Conservation (phyloP, 2,888 invertebrate species). For the Blomia tropicalis region DNA sequence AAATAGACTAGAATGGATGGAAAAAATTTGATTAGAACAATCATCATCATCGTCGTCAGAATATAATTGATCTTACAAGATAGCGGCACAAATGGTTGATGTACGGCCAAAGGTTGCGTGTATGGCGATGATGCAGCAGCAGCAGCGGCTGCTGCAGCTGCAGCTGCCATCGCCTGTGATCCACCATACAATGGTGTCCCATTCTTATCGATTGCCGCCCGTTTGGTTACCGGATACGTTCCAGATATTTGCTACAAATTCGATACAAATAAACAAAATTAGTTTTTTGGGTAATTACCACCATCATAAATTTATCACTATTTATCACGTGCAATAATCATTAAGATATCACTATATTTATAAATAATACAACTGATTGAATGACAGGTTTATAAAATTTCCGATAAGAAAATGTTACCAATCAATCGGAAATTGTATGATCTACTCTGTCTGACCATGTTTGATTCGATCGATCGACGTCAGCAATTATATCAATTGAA, state of each 20-base stretch:
- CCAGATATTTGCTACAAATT: conserved; percentile 73
- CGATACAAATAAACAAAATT: neutral
- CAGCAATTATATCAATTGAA: too few species aligned
- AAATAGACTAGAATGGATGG: neutral
- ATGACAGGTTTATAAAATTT: too few species aligned
- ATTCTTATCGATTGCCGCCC: conserved; percentile 78
- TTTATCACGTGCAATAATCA: too few species aligned
- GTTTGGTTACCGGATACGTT: conserved; percentile 87
- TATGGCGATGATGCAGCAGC: conserved; percentile 41
- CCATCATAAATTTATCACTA: neutral
- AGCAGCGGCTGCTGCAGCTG: conserved; percentile 32
- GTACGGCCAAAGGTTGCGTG: conserved; percentile 65
- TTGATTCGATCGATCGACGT: too few species aligned
- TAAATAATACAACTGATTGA: neutral
- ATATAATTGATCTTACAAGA: conserved; percentile 98
- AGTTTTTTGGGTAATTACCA: neutral
- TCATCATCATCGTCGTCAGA: neutral
- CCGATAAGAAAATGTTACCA: too few species aligned
- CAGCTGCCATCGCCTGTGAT: too few species aligned
- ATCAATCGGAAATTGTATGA: too few species aligned
- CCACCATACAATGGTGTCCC: conserved; percentile 87
- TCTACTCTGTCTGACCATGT: too few species aligned
- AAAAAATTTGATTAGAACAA: neutral
- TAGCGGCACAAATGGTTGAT: conserved; percentile 92
- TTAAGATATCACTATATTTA: neutral